Conservation (phyloP, 2,113 vertebrate genomes). For the Chamaea fasciata region DNA sequence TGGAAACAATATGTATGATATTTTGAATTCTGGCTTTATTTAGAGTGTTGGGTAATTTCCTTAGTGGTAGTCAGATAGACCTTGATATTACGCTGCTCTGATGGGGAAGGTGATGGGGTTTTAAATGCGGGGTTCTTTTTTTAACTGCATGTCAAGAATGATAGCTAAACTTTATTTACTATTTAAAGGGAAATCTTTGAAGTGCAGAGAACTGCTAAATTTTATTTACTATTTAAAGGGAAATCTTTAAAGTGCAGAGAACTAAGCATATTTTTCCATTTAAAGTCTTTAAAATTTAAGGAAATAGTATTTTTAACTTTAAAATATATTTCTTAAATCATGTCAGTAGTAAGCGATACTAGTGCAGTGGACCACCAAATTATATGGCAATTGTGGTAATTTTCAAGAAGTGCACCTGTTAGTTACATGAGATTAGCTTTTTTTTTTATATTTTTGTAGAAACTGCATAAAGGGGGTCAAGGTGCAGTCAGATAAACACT, state of each 20-base stretch:
- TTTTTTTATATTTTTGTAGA: neutral
- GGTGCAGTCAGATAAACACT: neutral
- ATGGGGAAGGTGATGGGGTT: neutral
- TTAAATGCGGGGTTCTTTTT: neutral
- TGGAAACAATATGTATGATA: neutral
- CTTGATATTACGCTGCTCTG: accelerated
- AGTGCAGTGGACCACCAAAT: neutral
- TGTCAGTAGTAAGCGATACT: neutral
- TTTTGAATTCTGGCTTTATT: neutral
- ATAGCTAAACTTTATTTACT: neutral
- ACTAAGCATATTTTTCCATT: neutral
- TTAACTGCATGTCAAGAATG: neutral
- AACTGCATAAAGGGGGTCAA: neutral
- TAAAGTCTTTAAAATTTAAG: neutral
- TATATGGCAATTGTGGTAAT: neutral
- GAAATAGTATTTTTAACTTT: neutral
- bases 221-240: neutral
- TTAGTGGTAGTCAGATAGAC: neutral
- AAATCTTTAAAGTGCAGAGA: neutral
- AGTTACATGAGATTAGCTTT: neutral
- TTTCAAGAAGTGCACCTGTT: neutral
- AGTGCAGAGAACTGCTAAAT: neutral
- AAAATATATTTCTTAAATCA: neutral
- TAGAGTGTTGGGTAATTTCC: neutral
- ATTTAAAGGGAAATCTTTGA: neutral